Percentiles rank a stretch among this genome's conserved stretches.
Evolutionary conservation across 1,140 invertebrate species (phyloP).

Genomic region (Anastatus disparis): DNA sequence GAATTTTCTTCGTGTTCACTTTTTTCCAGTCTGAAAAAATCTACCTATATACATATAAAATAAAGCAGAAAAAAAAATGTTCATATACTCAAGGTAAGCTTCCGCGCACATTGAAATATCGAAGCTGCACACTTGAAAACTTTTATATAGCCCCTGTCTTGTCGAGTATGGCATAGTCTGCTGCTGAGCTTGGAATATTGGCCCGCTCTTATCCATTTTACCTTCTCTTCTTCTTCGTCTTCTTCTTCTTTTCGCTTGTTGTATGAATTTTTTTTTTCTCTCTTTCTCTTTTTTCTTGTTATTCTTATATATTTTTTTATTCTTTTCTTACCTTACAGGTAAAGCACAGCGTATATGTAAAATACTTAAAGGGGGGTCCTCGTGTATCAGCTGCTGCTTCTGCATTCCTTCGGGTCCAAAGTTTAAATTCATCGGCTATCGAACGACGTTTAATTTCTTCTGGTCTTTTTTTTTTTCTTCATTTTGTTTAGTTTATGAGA

Average conservation of each 20-base stretch:
- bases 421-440: conserved; percentile 19
- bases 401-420: not conserved
- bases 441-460: conserved; percentile 20
- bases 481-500: not conserved
- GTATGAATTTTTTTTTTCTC: too few species aligned
- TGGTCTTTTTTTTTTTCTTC: not conserved
- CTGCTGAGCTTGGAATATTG: conserved; percentile 29
- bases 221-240: not conserved
- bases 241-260: too few species aligned
- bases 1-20: too few species aligned
- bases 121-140: conserved; percentile 51
- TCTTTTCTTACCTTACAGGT: not conserved
- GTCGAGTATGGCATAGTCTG: conserved; percentile 33
- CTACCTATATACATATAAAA: not conserved
- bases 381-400: not conserved
- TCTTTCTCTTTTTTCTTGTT: too few species aligned
- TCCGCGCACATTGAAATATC: conserved; percentile 54
- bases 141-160: conserved; percentile 36
- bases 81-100: conserved; percentile 16
- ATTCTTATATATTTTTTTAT: not conserved
- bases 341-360: conserved; percentile 21
- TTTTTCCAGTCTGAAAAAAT: too few species aligned
- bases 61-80: conserved; percentile 39
- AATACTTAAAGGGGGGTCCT: conserved; percentile 11
- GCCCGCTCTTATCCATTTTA: conserved; percentile 6